These are phyloP conservation scores for Tricholauxania praeusta DNA, from an alignment of 2,888 invertebrate genomes.

Conservation along the genomic window DNA sequence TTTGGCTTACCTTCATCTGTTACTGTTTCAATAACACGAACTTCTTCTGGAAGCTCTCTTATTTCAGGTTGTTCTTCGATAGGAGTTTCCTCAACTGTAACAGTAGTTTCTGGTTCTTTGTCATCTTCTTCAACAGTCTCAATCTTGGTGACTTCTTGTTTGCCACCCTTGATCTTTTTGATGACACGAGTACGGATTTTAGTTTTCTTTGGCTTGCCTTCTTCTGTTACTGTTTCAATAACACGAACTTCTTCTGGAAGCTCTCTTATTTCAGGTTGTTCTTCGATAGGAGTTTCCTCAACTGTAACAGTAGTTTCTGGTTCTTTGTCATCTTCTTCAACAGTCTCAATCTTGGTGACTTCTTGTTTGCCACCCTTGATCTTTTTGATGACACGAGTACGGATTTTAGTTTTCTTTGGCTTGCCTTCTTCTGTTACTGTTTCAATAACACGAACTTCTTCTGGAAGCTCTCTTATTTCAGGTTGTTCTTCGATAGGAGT, in stretches of 20 bases:
- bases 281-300: too few relatives aligned
- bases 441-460: conserved; percentile 18
- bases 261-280: not conserved
- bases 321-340: conserved; percentile 18
- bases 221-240: conserved; percentile 62
- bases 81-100: conserved; percentile 6
- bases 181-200: conserved; percentile 49
- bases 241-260: conserved; percentile 45
- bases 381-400: conserved; percentile 15
- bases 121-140: conserved; percentile 56
- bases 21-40: conserved; percentile 6
- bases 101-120: conserved; percentile 57
- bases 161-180: conserved; percentile 50
- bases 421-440: conserved; percentile 9
- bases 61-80: not conserved
- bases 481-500: too few relatives aligned
- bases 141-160: conserved; percentile 62
- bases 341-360: conserved; percentile 18
- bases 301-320: too few relatives aligned
- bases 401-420: conserved; percentile 1
- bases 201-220: conserved; percentile 53
- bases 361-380: conserved; percentile 14
- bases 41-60: not conserved
- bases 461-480: not conserved
- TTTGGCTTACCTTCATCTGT: conserved; percentile 9